phyloP scores from a whole-genome alignment of 2,113 vertebrate genomes.

The Empidonax traillii region DNA sequence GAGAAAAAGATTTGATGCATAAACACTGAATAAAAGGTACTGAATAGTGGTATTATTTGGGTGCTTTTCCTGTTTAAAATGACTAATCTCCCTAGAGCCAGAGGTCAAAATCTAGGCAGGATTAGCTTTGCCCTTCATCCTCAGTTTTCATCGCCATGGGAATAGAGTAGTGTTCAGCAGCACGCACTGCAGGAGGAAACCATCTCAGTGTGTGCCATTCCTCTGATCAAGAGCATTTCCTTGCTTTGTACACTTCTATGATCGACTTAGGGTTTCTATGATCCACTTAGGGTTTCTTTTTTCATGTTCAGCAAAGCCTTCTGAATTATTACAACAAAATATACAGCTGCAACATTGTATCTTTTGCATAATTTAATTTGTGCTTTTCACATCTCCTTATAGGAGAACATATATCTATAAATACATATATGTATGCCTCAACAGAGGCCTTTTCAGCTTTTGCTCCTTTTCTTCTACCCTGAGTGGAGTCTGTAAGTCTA shows the following conservation, averaged over 20 bases:
- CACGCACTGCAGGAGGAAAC: neutral
- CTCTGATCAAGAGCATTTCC: neutral
- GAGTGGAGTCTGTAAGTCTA: neutral
- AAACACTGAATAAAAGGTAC: neutral
- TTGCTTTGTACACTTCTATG: neutral
- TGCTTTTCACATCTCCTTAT: neutral
- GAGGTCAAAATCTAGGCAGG: constrained; percentile 4
- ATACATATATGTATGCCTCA: neutral
- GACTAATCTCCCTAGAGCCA: neutral
- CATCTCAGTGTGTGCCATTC: neutral
- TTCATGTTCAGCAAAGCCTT: neutral
- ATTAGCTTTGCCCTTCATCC: neutral
- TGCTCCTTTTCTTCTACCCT: neutral
- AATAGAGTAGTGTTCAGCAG: neutral
- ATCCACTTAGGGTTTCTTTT: neutral
- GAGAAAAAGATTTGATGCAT: neutral
- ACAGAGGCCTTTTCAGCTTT: neutral
- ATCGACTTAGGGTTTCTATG: neutral
- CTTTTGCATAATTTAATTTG: neutral
- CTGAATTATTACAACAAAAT: neutral
- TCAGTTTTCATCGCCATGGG: neutral
- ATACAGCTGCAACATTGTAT: neutral
- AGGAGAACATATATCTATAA: neutral
- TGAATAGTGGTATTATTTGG: neutral
- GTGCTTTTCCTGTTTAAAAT: neutral